Percentiles rank a stretch among this genome's conserved stretches.
Evolutionary conservation across 2,113 vertebrate genomes (phyloP).

Genomic region (Heteronetta atricapilla): DNA sequence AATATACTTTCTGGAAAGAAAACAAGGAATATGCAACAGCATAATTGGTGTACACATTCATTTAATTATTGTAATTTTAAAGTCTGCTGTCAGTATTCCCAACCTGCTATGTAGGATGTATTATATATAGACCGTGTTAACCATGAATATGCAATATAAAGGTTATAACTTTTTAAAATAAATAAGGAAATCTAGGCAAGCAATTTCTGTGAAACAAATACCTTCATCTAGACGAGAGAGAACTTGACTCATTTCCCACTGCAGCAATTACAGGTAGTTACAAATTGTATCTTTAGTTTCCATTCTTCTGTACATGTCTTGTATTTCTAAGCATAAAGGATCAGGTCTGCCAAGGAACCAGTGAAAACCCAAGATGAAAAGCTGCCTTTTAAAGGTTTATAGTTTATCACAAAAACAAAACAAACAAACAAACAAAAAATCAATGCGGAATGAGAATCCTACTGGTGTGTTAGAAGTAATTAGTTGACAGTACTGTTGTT

Average conservation of each 20-base stretch:
- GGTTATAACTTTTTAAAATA: background rate
- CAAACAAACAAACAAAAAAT: too few species aligned
- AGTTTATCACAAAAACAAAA: background rate
- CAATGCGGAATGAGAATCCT: background rate
- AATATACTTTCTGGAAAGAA: background rate
- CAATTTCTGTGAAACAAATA: conserved; percentile 40
- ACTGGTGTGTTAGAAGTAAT: conserved; percentile 13
- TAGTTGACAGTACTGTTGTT: background rate
- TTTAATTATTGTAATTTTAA: conserved; percentile 32
- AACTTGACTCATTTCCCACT: conserved; percentile 68
- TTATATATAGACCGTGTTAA: background rate
- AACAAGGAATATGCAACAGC: background rate
- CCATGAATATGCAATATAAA: conserved; percentile 3
- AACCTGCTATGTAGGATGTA: background rate
- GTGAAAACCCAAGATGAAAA: conserved; percentile 13
- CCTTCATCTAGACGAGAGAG: conserved; percentile 68
- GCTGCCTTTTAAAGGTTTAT: conserved; percentile 27
- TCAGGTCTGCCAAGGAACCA: background rate
- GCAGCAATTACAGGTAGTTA: conserved; percentile 59
- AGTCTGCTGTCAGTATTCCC: conserved; percentile 11
- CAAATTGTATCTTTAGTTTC: conserved; percentile 9
- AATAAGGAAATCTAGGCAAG: background rate
- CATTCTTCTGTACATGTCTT: conserved; percentile 34
- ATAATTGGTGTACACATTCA: background rate
- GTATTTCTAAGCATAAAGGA: background rate